Conservation (phyloP, 2,113 vertebrate species). For the Morone saxatilis region DNA sequence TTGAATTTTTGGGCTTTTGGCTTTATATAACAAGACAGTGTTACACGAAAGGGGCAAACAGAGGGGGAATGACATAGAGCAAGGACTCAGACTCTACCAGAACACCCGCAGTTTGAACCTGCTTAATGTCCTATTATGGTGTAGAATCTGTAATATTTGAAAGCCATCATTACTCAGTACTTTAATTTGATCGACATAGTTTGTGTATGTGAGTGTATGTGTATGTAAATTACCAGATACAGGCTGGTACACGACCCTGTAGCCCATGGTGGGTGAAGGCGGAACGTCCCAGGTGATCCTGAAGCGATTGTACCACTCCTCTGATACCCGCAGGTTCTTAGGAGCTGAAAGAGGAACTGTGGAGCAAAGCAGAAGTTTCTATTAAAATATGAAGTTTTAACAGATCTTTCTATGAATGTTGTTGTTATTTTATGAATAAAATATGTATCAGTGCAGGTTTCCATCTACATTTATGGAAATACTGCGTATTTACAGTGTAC, state of each 20-base stretch:
- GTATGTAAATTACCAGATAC: slow-evolving; percentile 82
- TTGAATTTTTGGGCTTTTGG: too few species aligned
- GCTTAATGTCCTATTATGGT: too few species aligned
- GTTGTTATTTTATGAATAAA: neutral
- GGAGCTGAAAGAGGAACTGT: slow-evolving; percentile 92
- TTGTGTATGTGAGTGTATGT: neutral
- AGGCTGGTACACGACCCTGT: slow-evolving; percentile 95
- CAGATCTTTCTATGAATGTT: neutral
- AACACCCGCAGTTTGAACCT: too few species aligned
- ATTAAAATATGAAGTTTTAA: too few species aligned
- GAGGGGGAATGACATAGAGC: too few species aligned
- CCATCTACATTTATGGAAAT: neutral
- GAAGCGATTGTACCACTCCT: slow-evolving; percentile 97
- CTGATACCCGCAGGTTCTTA: slow-evolving; percentile 90
- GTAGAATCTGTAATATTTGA: too few species aligned
- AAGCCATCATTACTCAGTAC: too few species aligned
- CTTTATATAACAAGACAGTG: too few species aligned
- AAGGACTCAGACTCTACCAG: too few species aligned
- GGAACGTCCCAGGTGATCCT: slow-evolving; percentile 95
- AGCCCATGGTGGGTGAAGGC: slow-evolving; percentile 91
- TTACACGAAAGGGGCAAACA: too few species aligned
- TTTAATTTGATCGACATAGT: too few species aligned
- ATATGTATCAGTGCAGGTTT: neutral
- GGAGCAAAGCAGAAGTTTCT: slow-evolving; percentile 11
- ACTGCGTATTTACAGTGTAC: neutral